Conservation (phyloP, 2,888 invertebrate genomes). For the Pyrrhia umbra region DNA sequence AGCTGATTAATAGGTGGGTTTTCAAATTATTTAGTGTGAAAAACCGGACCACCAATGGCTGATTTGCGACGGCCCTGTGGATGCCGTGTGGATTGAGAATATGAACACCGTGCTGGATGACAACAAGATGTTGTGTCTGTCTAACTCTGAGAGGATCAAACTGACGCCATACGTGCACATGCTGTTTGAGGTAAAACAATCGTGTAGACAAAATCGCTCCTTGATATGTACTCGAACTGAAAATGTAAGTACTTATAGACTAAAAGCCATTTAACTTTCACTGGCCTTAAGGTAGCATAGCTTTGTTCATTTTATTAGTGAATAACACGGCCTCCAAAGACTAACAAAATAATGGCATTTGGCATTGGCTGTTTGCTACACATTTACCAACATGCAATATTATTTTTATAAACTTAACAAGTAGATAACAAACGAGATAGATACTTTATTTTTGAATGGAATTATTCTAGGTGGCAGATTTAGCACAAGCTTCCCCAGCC, state of each 20-base stretch:
- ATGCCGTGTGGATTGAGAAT: constrained; percentile 98
- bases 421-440: not conserved
- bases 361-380: not conserved
- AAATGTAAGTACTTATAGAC: too few species aligned
- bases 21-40: constrained; percentile 70
- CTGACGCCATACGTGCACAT: constrained; percentile 97
- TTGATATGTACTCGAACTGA: too few species aligned
- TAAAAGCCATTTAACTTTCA: too few species aligned
- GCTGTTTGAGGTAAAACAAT: constrained; percentile 96
- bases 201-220: too few species aligned
- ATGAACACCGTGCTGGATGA: constrained; percentile 98
- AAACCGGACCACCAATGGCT: constrained; percentile 96
- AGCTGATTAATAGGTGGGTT: not conserved
- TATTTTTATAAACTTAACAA: not conserved
- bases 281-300: too few species aligned
- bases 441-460: not conserved
- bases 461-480: constrained; percentile 91
- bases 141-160: constrained; percentile 97
- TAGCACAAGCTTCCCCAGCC: constrained; percentile 97
- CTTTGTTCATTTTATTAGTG: not conserved
- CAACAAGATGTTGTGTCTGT: constrained; percentile 97
- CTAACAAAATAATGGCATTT: not conserved
- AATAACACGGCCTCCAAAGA: not conserved
- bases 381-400: not conserved
- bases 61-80: constrained; percentile 97